A percentile compares a stretch with the other conserved stretches of the same genome.
Evolutionary conservation across 2,113 vertebrate genomes (phyloP).

Genomic region (Grantiella picta): DNA sequence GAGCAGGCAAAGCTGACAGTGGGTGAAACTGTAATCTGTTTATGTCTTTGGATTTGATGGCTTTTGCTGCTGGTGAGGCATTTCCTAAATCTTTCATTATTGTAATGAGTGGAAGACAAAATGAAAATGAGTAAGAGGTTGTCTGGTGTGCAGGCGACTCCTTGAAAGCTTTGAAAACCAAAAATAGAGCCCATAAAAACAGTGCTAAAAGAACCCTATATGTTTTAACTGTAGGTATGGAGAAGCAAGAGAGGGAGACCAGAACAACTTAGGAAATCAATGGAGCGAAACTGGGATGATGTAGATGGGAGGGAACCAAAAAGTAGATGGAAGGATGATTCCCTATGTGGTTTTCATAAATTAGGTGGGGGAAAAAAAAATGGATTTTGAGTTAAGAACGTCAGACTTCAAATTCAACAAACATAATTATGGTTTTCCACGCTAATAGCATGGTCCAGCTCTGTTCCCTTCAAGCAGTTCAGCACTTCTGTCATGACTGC

Average conservation of each 20-base stretch:
- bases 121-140: conserved; percentile 20
- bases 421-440: background rate
- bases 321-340: background rate
- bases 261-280: background rate
- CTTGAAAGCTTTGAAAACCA: conserved; percentile 31
- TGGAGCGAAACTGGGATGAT: background rate
- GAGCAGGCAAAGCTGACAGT: conserved; percentile 27
- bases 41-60: conserved; percentile 37
- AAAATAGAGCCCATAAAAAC: background rate
- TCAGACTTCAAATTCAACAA: background rate
- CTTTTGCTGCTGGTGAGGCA: conserved; percentile 20
- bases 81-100: conserved; percentile 31
- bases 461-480: background rate
- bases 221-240: background rate
- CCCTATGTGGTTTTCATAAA: background rate
- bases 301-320: background rate
- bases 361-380: background rate
- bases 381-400: background rate
- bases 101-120: conserved; percentile 27
- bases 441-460: fast-evolving
- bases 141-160: background rate
- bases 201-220: background rate
- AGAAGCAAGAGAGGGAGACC: background rate
- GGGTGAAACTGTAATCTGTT: conserved; percentile 60
- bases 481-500: background rate